Base-by-base conservation (phyloP, 1,140 invertebrate species). In the Drosophila serrata region DNA sequence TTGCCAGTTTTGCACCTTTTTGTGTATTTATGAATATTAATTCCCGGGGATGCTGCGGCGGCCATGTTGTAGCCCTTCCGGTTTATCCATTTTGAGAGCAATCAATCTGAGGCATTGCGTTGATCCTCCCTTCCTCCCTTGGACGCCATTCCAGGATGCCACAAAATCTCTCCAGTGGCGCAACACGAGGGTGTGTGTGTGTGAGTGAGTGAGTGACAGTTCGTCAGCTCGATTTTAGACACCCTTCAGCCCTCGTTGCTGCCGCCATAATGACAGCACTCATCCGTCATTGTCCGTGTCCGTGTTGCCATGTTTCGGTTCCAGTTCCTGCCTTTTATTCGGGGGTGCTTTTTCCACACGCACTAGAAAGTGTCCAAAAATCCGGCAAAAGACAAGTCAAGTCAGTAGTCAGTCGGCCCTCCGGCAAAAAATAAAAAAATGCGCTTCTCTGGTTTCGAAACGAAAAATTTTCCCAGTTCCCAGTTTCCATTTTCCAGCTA, bases 171-270 rank as follows among this genome's bases (percentile, higher is more conserved):
- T 68, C 75, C 74, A 55, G 51, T 37, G 51, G 13, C 51, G 24
- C 24, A 24, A n/a, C n/a, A n/a, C n/a, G n/a, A 4, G 24, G 24
- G 24, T 24, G 24, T 2, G 24, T 24, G 45, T 51, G 51, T 57
- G 73, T 65, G 73, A 39, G 60, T 45, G 51, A 75, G 64, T 75
- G 85, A 85, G 65, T 90, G 85, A 90, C 85, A 90, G 85, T 88
- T 88, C 85, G 85, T 88, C 84, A 88, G 80, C 73, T 88, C 79
- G 64, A 82, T 88, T 88, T 82, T 88, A 88, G 84, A 88, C 80
- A 87, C 84, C 68, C 68, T 86, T 62, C 65, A 64, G 67, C 75
- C 64, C 79, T 76, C 53, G 75, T 58, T 51, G 43, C 53, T 64
- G 79, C 67, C 75, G 68, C 79, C 79, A 64, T 88, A 82, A 88